Evolutionary conservation across 2,113 vertebrate genomes (phyloP).

Genomic region (Python bivittatus): DNA sequence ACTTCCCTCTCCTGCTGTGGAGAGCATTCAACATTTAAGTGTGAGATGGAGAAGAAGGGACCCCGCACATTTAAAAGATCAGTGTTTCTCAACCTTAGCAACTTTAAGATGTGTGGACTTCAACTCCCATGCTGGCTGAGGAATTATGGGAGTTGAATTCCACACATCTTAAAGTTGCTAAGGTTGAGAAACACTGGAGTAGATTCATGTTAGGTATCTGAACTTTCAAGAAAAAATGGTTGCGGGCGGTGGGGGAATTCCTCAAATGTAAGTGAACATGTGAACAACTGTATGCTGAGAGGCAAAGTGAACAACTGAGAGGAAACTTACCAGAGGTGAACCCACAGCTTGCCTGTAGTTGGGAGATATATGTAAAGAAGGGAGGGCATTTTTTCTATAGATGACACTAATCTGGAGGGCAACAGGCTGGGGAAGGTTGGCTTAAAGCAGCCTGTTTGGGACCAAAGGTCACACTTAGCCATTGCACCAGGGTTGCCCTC

Average conservation of each 20-base stretch:
- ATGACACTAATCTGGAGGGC: background rate
- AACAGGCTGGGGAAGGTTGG: background rate
- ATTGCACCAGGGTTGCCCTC: background rate
- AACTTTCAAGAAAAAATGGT: background rate
- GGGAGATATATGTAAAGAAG: no score
- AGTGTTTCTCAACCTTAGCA: background rate
- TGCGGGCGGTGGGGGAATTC: background rate
- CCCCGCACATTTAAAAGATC: background rate
- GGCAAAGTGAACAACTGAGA: background rate
- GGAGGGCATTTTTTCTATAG: background rate
- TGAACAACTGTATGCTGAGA: no score
- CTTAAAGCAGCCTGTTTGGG: background rate
- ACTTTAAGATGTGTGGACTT: background rate
- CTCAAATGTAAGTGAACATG: background rate
- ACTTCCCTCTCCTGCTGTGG: background rate
- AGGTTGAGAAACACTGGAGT: background rate
- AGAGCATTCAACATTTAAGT: background rate
- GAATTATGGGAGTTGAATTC: background rate
- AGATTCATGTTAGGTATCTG: background rate
- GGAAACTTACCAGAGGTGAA: background rate
- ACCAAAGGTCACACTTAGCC: background rate
- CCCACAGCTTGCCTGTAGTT: background rate
- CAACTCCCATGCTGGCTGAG: no score
- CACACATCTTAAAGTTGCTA: background rate
- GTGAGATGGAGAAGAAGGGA: background rate